phyloP scores from a whole-genome alignment of 2,888 invertebrate genomes.

The Petrolisthes cinctipes region DNA sequence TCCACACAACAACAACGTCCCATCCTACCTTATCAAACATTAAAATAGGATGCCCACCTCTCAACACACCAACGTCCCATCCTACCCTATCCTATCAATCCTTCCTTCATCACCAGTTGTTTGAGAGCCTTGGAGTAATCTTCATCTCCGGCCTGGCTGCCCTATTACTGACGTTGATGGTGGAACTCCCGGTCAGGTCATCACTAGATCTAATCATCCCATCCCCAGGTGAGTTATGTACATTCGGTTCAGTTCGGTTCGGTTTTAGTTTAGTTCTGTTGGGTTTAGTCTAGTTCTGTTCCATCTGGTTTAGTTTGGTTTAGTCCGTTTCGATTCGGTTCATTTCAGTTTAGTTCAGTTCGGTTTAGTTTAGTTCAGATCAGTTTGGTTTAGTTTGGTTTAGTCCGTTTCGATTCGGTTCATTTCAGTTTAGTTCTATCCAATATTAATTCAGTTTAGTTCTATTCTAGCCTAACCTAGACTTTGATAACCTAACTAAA shows the following conservation, averaged over 20 bases:
- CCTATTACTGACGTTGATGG: slow-evolving; percentile 8
- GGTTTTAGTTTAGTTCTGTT: background rate
- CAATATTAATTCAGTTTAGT: background rate
- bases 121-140: slow-evolving; percentile 17
- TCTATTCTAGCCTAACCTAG: background rate
- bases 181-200: slow-evolving; percentile 19
- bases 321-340: background rate
- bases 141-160: slow-evolving; percentile 4
- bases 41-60: too few species aligned
- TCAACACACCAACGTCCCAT: too few species aligned
- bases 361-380: too few species aligned
- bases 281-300: too few species aligned
- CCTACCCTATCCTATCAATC: too few species aligned
- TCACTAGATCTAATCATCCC: background rate
- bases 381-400: too few species aligned
- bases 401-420: too few species aligned
- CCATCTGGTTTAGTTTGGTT: background rate
- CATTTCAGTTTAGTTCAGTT: too few species aligned
- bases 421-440: too few species aligned
- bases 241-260: background rate
- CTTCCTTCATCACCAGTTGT: too few species aligned
- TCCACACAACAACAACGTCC: too few species aligned
- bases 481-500: background rate
- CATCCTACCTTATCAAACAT: too few species aligned
- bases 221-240: slow-evolving; percentile 1